phyloP scores from a whole-genome alignment of 2,113 vertebrate genomes.

The Marmota flaviventris region DNA sequence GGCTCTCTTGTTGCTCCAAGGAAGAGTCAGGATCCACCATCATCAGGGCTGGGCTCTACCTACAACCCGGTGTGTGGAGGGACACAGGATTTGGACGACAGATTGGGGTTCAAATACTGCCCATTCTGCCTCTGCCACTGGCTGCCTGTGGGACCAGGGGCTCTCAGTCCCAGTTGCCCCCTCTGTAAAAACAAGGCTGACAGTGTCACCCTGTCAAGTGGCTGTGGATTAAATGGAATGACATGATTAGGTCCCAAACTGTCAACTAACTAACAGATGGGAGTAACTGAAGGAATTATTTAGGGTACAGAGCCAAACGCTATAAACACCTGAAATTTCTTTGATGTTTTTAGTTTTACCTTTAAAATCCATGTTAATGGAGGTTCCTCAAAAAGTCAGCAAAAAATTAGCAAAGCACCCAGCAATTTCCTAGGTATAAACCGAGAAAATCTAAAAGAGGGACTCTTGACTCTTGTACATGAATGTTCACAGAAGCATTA shows the following conservation, averaged over 20 bases:
- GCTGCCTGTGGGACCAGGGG: background rate
- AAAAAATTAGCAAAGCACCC: background rate
- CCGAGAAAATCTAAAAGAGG: background rate
- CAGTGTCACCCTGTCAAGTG: no score
- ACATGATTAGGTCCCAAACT: background rate
- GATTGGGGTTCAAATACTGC: background rate
- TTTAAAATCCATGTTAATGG: background rate
- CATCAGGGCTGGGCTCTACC: background rate
- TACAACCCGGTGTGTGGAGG: background rate
- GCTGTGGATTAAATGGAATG: background rate
- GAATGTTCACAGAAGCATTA: background rate
- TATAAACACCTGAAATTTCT: background rate
- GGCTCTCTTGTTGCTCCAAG: background rate
- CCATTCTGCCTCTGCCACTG: background rate
- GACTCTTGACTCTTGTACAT: background rate
- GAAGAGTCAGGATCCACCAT: no score
- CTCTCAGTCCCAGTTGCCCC: background rate
- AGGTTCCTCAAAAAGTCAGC: background rate
- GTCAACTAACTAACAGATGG: background rate
- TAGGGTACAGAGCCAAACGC: background rate
- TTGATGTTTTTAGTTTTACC: background rate
- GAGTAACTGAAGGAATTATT: background rate
- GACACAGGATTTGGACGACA: background rate
- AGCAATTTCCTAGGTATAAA: background rate
- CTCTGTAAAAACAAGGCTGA: background rate